A percentile compares a stretch with the other conserved stretches of the same genome.
Evolutionary conservation across 2,797 vertebrate genomes (phyloP).

Genomic region (Gobio occitaniae): DNA sequence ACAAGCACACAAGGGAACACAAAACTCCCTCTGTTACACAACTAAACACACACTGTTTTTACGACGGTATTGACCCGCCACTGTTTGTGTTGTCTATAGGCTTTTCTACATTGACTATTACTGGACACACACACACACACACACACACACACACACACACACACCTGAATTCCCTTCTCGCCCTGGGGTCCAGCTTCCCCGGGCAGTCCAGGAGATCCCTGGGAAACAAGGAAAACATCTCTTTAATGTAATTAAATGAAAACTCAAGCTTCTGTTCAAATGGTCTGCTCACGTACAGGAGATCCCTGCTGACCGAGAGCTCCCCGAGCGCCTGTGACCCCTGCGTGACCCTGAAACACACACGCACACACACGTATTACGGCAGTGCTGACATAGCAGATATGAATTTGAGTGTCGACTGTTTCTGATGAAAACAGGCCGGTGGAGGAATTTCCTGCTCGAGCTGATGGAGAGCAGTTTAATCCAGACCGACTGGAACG

Average conservation of each 20-base stretch:
- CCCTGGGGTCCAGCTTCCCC: constrained; percentile 81
- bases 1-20: not conserved
- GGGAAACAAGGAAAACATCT: constrained; percentile 45
- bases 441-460: not conserved
- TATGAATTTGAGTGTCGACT: not conserved
- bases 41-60: not conserved
- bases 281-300: constrained; percentile 75
- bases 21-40: not conserved
- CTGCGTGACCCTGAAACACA: constrained; percentile 78
- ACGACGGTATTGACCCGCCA: too few species aligned
- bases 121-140: constrained; percentile 48
- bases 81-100: not conserved
- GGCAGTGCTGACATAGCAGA: constrained; percentile 9
- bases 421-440: not conserved
- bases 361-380: constrained; percentile 53
- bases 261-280: too few species aligned
- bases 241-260: not conserved
- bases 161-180: constrained; percentile 81
- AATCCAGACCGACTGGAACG: not conserved
- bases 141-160: constrained; percentile 69
- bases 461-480: not conserved
- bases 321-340: constrained; percentile 82
- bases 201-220: constrained; percentile 81
- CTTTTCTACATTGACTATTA: too few species aligned
- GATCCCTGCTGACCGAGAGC: constrained; percentile 82